Base-by-base conservation (phyloP, 2,113 vertebrate species). In the Mobula hypostoma region DNA sequence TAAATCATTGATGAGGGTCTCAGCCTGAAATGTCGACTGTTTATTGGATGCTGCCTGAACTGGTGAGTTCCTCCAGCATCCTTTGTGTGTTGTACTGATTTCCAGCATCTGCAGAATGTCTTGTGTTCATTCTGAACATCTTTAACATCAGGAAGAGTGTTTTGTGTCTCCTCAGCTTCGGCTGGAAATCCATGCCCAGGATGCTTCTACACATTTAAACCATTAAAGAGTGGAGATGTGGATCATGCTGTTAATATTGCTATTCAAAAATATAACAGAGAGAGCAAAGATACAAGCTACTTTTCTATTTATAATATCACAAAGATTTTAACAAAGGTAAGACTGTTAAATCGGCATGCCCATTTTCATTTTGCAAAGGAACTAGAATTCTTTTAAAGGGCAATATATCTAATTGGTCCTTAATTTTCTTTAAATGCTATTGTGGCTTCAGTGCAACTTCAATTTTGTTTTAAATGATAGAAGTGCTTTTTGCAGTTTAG, bases 251-350 rank as follows among this genome's bases (percentile, higher is more conserved):
- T 92, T 70, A 32, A 92, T 6, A 68, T 92, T 92, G 88, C 88
- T 5, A 36, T 92, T 72, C 63, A 68, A 70, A 92, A 92, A 40
- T 92, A 92, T 70, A 92, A 92, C 66, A 92, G 88, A 19, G n/a
- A 92, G 66, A 92, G 88, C 88, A 92, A 92, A 40, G 66, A 92
- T 40, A 92, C 32, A 32, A 92, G 68, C 70, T 92, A 92, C 68
- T 92, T 92, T 40, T 72, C 88, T 1, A 63, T 92, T 92, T 92
- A 63, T 92, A 92, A 92, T 72, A 72, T 92, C 61, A 70, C 88
- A 32, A 92, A 92, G 19, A 56, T 36, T 72, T 92, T 72, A 92
- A 19, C 19, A 17, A 92, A 40, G 88, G 88, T 92, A 40, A 9
- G 66, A 40, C 15, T 63, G 24, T 4, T 63, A 63, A n/a, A 88